Evolutionary conservation across 2,888 invertebrate species (phyloP).

Genomic region (Meganola albula): DNA sequence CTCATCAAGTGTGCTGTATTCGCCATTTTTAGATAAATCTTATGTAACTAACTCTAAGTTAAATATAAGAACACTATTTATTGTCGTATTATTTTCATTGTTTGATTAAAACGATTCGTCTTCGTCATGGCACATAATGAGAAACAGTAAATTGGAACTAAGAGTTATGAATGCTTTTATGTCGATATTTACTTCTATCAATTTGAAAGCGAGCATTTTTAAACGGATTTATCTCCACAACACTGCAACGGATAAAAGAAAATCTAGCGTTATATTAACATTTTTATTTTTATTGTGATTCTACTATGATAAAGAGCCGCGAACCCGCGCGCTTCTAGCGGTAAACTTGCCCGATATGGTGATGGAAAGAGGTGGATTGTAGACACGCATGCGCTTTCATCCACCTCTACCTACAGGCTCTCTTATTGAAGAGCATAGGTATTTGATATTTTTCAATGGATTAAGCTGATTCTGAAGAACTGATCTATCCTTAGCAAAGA

Average conservation of each 20-base stretch:
- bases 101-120: constrained; percentile 43
- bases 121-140: constrained; percentile 66
- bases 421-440: constrained; percentile 20
- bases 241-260: neutral
- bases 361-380: constrained; percentile 31
- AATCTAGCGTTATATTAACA: constrained; percentile 6
- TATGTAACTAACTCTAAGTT: constrained; percentile 24
- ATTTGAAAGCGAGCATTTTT: constrained; percentile 43
- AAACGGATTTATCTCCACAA: neutral
- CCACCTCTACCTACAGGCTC: constrained; percentile 18
- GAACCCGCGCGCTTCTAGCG: constrained; percentile 47
- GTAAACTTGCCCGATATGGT: constrained; percentile 39
- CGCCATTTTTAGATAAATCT: constrained; percentile 80
- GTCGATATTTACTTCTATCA: constrained; percentile 31
- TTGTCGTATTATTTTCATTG: constrained; percentile 34
- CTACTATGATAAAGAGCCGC: constrained; percentile 28
- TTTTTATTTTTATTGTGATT: constrained; percentile 17
- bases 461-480: constrained; percentile 25
- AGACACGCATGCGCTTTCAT: constrained; percentile 55
- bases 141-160: constrained; percentile 45
- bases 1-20: constrained; percentile 93
- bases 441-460: constrained; percentile 38
- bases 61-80: constrained; percentile 23
- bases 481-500: constrained; percentile 8
- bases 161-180: constrained; percentile 37